phyloP scores from a whole-genome alignment of 2,113 vertebrate genomes.

The Cacatua alba region DNA sequence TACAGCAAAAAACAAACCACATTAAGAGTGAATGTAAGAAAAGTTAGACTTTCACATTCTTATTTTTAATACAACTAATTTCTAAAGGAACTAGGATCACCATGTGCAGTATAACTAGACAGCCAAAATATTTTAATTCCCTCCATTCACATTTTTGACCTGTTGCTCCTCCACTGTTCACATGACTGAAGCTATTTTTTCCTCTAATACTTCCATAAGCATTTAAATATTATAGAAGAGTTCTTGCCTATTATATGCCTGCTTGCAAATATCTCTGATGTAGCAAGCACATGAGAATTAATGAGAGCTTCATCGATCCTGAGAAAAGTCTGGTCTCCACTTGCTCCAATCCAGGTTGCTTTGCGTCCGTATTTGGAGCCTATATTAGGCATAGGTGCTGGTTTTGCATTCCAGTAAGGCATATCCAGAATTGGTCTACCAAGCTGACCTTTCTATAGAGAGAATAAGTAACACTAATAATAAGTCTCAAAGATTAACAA shows the following conservation, averaged over 20 bases:
- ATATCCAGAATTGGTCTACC: slow-evolving; percentile 95
- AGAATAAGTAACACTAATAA: not conserved
- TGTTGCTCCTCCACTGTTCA: not conserved
- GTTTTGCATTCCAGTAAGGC: slow-evolving; percentile 98
- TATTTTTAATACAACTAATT: not conserved
- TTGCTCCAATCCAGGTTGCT: slow-evolving; percentile 97
- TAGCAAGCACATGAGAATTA: slow-evolving; percentile 96
- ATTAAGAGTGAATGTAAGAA: not conserved
- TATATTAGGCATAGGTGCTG: slow-evolving; percentile 97
- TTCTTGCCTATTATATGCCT: slow-evolving; percentile 93
- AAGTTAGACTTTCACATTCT: not conserved
- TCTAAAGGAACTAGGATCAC: not conserved
- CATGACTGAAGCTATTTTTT: not conserved
- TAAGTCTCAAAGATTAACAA: not conserved
- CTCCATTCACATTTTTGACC: not conserved
- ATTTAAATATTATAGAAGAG: not conserved
- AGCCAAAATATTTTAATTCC: not conserved
- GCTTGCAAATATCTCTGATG: slow-evolving; percentile 98
- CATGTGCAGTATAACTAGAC: not conserved
- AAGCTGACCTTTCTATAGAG: slow-evolving; percentile 92
- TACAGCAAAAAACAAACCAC: not conserved
- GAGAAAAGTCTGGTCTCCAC: slow-evolving; percentile 97
- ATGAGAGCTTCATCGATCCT: slow-evolving; percentile 98
- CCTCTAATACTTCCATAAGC: not conserved
- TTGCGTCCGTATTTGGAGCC: slow-evolving; percentile 97